phyloP scores from a whole-genome alignment of 2,888 invertebrate species.

The Anthrax anthrax region DNA sequence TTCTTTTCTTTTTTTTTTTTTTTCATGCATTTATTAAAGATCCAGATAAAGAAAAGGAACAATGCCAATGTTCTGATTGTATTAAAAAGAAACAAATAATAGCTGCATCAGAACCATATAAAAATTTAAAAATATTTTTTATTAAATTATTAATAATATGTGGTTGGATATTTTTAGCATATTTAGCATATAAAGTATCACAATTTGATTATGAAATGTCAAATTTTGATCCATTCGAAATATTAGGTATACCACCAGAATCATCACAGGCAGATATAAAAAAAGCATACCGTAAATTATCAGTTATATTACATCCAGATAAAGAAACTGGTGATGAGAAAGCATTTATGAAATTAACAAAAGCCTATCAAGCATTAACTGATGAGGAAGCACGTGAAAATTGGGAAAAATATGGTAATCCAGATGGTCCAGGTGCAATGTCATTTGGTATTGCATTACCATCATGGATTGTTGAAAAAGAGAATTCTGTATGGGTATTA shows the following conservation, averaged over 20 bases:
- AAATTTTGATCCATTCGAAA: conserved; percentile 97
- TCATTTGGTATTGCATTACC: conserved; percentile 98
- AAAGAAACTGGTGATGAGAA: conserved; percentile 95
- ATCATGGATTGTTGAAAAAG: conserved; percentile 99
- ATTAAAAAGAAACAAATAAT: conserved; percentile 66
- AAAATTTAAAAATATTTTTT: conserved; percentile 62
- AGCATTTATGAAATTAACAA: conserved; percentile 93
- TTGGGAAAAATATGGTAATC: conserved; percentile 99
- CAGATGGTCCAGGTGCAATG: conserved; percentile 98
- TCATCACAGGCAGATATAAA: conserved; percentile 82
- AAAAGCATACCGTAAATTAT: conserved; percentile 87
- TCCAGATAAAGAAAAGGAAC: conserved; percentile 56
- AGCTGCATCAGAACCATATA: conserved; percentile 78
- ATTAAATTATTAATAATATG: conserved; percentile 63
- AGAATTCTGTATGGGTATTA: conserved; percentile 96
- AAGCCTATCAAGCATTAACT: conserved; percentile 83
- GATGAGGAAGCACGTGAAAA: conserved; percentile 95
- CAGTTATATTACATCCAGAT: conserved; percentile 91
- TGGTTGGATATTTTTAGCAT: conserved; percentile 70
- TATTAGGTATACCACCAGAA: conserved; percentile 76
- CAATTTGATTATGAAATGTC: conserved; percentile 97
- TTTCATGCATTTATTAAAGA: too few relatives aligned
- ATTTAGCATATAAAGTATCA: conserved; percentile 81
- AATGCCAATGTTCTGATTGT: conserved; percentile 85
- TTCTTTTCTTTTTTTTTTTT: too few relatives aligned